These are phyloP conservation scores for Neolamprologus cancellatus DNA, from an alignment of 2,113 vertebrate species.

Conservation along the genomic window DNA sequence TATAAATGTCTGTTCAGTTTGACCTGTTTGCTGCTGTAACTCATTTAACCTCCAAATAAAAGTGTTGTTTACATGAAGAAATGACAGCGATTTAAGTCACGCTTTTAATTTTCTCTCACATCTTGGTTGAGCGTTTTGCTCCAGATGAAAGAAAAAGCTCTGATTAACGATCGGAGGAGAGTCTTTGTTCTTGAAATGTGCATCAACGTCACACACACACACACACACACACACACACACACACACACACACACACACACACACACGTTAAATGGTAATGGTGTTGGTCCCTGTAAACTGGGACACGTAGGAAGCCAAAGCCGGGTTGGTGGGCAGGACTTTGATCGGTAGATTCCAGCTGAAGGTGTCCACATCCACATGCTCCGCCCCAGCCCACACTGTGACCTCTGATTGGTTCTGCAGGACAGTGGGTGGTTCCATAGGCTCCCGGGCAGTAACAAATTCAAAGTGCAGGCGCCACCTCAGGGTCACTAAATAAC, in stretches of 20 bases:
- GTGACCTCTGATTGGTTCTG: conserved; percentile 81
- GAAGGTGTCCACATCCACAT: conserved; percentile 94
- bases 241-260: not conserved
- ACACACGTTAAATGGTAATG: conserved; percentile 81
- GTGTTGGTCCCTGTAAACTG: conserved; percentile 87
- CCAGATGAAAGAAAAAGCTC: not conserved
- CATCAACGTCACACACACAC: accelerated
- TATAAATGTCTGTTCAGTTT: conserved; percentile 16
- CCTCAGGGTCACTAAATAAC: conserved; percentile 73
- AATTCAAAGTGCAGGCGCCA: conserved; percentile 95
- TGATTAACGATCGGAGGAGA: not conserved
- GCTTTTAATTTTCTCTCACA: conserved; percentile 35
- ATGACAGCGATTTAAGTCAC: not conserved
- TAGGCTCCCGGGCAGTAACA: conserved; percentile 82
- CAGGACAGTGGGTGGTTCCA: conserved; percentile 75
- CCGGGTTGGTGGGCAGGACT: conserved; percentile 91
- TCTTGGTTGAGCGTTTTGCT: not conserved
- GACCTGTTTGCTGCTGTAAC: conserved; percentile 44
- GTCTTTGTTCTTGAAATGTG: not conserved
- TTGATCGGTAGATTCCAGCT: conserved; percentile 98
- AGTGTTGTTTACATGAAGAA: not conserved
- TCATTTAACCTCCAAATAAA: conserved; percentile 39
- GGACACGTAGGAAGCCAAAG: conserved; percentile 85
- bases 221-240: not conserved
- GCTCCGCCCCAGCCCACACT: conserved; percentile 85